Conservation (phyloP, 2,797 vertebrate genomes). For the Streptopelia turtur region DNA sequence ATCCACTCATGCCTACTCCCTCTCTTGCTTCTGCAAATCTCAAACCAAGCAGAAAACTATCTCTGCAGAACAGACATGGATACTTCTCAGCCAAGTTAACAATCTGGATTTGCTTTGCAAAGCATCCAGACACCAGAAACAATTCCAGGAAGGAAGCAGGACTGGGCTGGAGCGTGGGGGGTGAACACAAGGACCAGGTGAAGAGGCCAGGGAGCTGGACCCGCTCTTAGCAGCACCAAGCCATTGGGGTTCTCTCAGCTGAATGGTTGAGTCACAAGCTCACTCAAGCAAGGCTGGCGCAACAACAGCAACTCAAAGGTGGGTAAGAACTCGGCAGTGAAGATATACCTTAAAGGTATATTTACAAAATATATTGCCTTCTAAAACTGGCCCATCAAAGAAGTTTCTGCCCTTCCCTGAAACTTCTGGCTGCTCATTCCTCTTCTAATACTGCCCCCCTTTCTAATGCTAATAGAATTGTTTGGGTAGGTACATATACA, state of each 20-base stretch:
- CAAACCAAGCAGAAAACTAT: neutral
- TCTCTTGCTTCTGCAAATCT: neutral
- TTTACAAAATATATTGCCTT: neutral
- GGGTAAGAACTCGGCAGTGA: neutral
- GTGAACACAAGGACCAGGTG: neutral
- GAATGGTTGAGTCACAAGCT: fast-evolving
- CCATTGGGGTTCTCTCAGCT: neutral
- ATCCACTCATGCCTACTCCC: neutral
- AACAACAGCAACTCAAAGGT: neutral
- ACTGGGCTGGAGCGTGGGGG: neutral
- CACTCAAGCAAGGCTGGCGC: neutral
- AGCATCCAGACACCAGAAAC: neutral
- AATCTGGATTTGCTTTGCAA: neutral
- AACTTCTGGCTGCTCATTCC: neutral
- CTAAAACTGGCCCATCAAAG: neutral
- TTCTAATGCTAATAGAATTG: neutral
- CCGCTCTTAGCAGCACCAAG: neutral
- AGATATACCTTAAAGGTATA: fast-evolving
- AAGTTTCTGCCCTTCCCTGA: neutral
- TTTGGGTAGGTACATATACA: neutral
- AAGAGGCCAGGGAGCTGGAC: neutral
- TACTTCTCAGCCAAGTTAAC: neutral
- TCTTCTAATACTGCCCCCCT: neutral
- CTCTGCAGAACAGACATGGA: neutral
- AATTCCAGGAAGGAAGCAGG: neutral